phyloP scores from a whole-genome alignment of 2,113 vertebrate species.

The Pantherophis guttatus region DNA sequence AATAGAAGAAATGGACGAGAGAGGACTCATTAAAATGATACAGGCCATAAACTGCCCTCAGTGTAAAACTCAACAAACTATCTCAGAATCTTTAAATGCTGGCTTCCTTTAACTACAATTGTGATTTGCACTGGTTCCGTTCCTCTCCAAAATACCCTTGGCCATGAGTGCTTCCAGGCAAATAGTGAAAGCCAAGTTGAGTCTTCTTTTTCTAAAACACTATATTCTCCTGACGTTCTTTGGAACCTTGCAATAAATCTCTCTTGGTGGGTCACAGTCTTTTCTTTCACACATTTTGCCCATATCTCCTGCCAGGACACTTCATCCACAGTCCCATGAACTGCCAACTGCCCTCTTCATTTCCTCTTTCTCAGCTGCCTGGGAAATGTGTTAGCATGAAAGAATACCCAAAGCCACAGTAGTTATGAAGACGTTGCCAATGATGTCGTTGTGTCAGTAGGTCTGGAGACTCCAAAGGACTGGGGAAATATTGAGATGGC shows the following conservation, averaged over 20 bases:
- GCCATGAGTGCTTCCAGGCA: neutral
- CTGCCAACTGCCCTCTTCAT: constrained; percentile 12
- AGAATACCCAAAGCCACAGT: constrained; percentile 2
- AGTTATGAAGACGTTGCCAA: neutral
- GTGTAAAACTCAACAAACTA: neutral
- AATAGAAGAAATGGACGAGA: neutral
- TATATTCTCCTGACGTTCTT: neutral
- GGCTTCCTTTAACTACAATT: neutral
- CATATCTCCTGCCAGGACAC: neutral
- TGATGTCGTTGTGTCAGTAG: neutral
- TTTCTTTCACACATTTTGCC: constrained; percentile 20
- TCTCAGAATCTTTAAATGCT: neutral
- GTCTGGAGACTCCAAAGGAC: neutral
- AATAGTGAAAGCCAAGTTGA: neutral
- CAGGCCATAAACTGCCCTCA: neutral
- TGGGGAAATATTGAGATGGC: neutral
- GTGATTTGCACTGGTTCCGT: neutral
- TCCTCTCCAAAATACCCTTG: neutral
- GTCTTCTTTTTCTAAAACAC: neutral
- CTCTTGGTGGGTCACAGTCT: constrained; percentile 7
- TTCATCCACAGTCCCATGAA: neutral
- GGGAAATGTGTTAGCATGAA: constrained; percentile 14
- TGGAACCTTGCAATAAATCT: neutral
- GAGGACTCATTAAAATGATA: neutral
- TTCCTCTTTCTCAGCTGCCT: neutral